A percentile compares a stretch with the other conserved stretches of the same genome.
Conservation (phyloP, 2,888 invertebrate species). For the Scaptomyza flava region DNA sequence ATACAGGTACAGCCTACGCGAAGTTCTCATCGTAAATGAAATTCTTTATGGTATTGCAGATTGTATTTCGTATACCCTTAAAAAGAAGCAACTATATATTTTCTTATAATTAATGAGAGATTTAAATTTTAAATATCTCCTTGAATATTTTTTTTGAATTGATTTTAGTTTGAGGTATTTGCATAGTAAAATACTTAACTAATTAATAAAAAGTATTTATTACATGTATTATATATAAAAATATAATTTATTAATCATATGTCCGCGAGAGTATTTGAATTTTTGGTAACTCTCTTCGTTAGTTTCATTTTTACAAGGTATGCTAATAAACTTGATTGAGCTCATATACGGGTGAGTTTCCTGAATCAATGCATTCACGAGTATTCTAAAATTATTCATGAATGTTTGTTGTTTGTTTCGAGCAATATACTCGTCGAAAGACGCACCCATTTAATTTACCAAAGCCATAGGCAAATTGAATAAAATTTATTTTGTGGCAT, state of each 20-base stretch:
- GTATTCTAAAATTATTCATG: slow-evolving; percentile 18
- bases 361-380: slow-evolving; percentile 44
- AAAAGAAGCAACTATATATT: not conserved
- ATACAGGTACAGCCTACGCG: slow-evolving; percentile 45
- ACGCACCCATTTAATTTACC: slow-evolving; percentile 30
- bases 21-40: slow-evolving; percentile 47
- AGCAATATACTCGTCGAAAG: slow-evolving; percentile 4
- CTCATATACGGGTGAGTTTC: slow-evolving; percentile 23
- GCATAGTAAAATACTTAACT: too few species aligned
- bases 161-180: too few species aligned
- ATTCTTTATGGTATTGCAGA: slow-evolving; percentile 27
- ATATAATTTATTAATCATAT: not conserved
- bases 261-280: slow-evolving; percentile 7
- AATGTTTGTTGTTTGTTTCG: slow-evolving; percentile 1
- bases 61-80: slow-evolving; percentile 2
- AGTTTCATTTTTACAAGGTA: slow-evolving; percentile 12
- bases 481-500: slow-evolving; percentile 29
- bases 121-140: too few species aligned
- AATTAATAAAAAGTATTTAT: not conserved
- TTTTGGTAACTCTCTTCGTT: not conserved
- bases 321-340: slow-evolving; percentile 31
- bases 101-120: not conserved
- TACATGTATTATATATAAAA: not conserved
- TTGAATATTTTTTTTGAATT: too few species aligned
- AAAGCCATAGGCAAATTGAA: slow-evolving; percentile 20